Evolutionary conservation across 2,888 invertebrate genomes (phyloP).

Genomic region (Eulithis prunata): DNA sequence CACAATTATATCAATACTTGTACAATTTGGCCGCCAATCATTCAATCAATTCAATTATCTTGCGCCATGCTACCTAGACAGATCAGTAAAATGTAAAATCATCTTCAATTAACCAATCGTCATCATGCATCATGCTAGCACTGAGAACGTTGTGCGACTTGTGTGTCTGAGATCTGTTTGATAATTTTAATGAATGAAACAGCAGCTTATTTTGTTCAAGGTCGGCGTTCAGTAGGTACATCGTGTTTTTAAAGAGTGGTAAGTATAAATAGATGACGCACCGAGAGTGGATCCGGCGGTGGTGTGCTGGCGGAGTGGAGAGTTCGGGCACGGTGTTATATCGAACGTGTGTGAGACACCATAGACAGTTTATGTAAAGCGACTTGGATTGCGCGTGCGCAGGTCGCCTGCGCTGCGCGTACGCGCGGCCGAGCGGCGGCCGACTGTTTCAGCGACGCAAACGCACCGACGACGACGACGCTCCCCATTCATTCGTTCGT

Average conservation of each 20-base stretch:
- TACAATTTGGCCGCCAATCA: no score
- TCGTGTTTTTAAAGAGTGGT: slow-evolving; percentile 51
- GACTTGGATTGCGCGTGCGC: slow-evolving; percentile 53
- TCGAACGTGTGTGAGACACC: slow-evolving; percentile 38
- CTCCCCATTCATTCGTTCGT: slow-evolving; percentile 69
- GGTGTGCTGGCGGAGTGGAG: slow-evolving; percentile 44
- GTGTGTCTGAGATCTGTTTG: slow-evolving; percentile 48
- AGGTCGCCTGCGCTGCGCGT: slow-evolving; percentile 65
- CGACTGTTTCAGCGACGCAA: slow-evolving; percentile 67
- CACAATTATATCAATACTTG: no score
- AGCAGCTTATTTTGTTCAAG: slow-evolving; percentile 62
- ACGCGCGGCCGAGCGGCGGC: slow-evolving; percentile 71
- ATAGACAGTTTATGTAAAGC: slow-evolving; percentile 29
- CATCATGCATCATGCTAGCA: slow-evolving; percentile 51
- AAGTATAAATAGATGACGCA: slow-evolving; percentile 70
- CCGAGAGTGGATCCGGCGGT: slow-evolving; percentile 60
- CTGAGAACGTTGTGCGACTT: slow-evolving; percentile 46
- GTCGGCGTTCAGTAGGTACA: slow-evolving; percentile 52
- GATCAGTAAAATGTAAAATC: slow-evolving; percentile 49
- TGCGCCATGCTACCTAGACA: no score
- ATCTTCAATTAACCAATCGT: slow-evolving; percentile 61
- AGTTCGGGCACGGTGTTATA: slow-evolving; percentile 51
- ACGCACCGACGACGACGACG: slow-evolving; percentile 36
- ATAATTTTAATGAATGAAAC: slow-evolving; percentile 66
- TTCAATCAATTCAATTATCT: no score